Evolutionary conservation across 2,888 invertebrate genomes (phyloP).

Genomic region (Nasonovia ribisnigri): DNA sequence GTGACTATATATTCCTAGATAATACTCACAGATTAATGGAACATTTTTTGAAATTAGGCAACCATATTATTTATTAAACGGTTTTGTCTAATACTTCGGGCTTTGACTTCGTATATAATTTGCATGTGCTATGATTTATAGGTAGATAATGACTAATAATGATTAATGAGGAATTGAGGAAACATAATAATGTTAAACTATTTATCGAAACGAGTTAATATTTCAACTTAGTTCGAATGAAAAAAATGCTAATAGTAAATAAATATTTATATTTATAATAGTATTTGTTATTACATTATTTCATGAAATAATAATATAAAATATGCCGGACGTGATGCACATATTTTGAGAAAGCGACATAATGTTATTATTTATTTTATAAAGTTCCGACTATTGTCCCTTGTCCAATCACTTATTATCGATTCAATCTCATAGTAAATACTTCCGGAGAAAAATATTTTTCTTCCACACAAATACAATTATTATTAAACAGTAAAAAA

Average conservation of each 20-base stretch:
- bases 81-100: neutral
- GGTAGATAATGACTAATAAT: too few species aligned
- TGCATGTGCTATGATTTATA: neutral
- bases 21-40: neutral
- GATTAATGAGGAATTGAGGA: too few species aligned
- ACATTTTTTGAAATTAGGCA: neutral
- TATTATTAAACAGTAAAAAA: neutral
- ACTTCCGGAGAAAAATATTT: neutral
- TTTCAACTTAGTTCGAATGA: neutral
- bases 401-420: neutral
- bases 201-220: too few species aligned
- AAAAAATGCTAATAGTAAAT: neutral
- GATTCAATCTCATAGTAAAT: neutral
- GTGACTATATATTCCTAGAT: neutral
- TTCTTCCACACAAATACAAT: constrained; percentile 3
- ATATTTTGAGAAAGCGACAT: neutral
- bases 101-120: neutral
- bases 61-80: neutral
- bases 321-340: neutral
- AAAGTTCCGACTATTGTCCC: neutral
- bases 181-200: too few species aligned
- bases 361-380: neutral
- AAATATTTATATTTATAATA: neutral
- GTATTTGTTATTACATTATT: neutral
- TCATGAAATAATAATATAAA: neutral